Conservation (phyloP, 2,113 vertebrate species). For the Nesospiza acunhae region DNA sequence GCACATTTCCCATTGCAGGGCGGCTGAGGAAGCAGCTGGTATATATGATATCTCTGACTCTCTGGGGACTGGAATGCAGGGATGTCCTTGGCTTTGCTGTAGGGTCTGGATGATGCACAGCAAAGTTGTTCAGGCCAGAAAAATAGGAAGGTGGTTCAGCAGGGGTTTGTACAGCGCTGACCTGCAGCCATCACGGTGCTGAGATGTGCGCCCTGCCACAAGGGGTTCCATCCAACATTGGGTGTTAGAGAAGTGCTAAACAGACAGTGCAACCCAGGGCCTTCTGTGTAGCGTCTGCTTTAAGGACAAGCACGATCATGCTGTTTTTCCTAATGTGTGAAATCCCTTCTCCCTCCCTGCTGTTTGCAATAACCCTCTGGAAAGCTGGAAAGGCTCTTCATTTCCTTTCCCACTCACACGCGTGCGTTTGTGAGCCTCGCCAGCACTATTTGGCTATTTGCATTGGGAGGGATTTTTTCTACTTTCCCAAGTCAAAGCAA, state of each 20-base stretch:
- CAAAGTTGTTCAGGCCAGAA: neutral
- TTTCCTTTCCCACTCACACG: neutral
- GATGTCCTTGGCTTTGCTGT: neutral
- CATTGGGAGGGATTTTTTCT: neutral
- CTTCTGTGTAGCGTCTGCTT: neutral
- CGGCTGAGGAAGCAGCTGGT: slow-evolving; percentile 25
- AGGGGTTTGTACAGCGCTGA: neutral
- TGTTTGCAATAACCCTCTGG: slow-evolving; percentile 34
- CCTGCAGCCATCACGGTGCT: neutral
- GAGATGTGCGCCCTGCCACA: accelerated
- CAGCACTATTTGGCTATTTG: neutral
- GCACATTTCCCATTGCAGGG: neutral
- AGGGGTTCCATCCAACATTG: accelerated
- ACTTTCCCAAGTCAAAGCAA: neutral
- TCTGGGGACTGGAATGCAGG: neutral
- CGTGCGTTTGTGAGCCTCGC: neutral
- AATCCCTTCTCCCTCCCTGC: slow-evolving; percentile 39
- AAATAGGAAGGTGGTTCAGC: neutral
- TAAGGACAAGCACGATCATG: neutral
- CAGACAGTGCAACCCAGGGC: neutral
- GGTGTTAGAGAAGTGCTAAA: neutral
- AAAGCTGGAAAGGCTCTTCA: slow-evolving; percentile 6
- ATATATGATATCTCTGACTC: neutral
- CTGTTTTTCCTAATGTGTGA: slow-evolving; percentile 44
- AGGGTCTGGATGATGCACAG: neutral